A percentile compares a stretch with the other conserved stretches of the same genome.
These are phyloP conservation scores for Alloplasta piceator DNA, from an alignment of 2,888 invertebrate genomes.

Conservation along the genomic window DNA sequence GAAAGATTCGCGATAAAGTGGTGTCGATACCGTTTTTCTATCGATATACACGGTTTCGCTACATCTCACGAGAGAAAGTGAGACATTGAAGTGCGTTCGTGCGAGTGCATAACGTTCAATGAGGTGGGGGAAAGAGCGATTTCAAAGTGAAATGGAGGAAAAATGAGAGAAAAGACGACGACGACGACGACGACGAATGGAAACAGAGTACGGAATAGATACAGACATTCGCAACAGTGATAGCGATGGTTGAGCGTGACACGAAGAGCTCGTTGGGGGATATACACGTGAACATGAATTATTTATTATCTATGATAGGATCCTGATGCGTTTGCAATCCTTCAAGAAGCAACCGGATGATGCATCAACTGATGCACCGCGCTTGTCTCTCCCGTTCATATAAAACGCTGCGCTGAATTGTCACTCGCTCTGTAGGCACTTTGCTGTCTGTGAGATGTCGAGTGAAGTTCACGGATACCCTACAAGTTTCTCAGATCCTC, in stretches of 20 bases:
- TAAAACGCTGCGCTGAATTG: slow-evolving; percentile 40
- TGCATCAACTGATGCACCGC: slow-evolving; percentile 71
- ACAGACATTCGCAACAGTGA: slow-evolving; percentile 50
- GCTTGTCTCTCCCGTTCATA: slow-evolving; percentile 13
- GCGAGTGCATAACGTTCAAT: slow-evolving; percentile 60
- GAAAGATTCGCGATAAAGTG: slow-evolving; percentile 52
- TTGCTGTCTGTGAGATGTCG: slow-evolving; percentile 30
- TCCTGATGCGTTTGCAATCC: slow-evolving; percentile 76
- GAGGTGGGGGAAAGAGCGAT: slow-evolving; percentile 47
- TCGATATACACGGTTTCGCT: slow-evolving; percentile 28
- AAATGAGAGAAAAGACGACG: slow-evolving; percentile 10
- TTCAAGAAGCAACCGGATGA: slow-evolving; percentile 71
- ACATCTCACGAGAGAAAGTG: slow-evolving; percentile 8
- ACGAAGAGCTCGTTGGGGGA: slow-evolving; percentile 65
- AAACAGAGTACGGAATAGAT: slow-evolving; percentile 43
- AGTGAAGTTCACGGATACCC: slow-evolving; percentile 23
- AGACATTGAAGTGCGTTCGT: slow-evolving; percentile 48
- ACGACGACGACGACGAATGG: slow-evolving; percentile 10
- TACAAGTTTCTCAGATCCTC: slow-evolving; percentile 37
- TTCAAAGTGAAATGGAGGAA: slow-evolving; percentile 29
- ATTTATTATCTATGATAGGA: slow-evolving; percentile 80
- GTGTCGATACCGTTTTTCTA: slow-evolving; percentile 32
- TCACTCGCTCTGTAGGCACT: slow-evolving; percentile 13
- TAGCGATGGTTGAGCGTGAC: slow-evolving; percentile 24
- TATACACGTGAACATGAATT: slow-evolving; percentile 75